Percentiles rank a stretch among this genome's conserved stretches.
These are phyloP conservation scores for Drosophila ustulata DNA, from an alignment of 2,888 invertebrate species.

Conservation along the genomic window DNA sequence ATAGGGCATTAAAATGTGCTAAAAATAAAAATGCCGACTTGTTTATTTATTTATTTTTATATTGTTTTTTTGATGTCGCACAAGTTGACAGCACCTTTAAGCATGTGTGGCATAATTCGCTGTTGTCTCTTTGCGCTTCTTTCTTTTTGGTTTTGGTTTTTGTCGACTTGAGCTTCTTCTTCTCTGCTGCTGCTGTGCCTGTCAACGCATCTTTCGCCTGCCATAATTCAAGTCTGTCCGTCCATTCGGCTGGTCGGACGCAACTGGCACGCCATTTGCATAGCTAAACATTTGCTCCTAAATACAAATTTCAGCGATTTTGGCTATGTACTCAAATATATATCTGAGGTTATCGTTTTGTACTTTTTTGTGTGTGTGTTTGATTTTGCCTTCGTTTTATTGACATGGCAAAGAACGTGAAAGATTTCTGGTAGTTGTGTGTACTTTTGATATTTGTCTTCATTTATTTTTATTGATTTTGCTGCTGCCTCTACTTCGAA, in stretches of 20 bases:
- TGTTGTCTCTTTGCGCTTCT: conserved; percentile 47
- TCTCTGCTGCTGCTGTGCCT: conserved; percentile 41
- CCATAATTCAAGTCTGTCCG: conserved; percentile 73
- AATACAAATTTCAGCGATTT: conserved; percentile 66
- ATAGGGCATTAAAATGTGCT: conserved; percentile 20
- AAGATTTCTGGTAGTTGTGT: conserved; percentile 52
- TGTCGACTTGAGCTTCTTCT: conserved; percentile 22
- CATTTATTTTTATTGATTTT: conserved; percentile 76
- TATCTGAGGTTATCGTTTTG: conserved; percentile 2
- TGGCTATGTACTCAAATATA: conserved; percentile 29
- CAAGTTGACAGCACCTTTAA: conserved; percentile 73
- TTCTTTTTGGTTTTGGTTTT: conserved; percentile 21
- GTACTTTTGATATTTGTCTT: conserved; percentile 69
- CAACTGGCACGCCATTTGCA: conserved; percentile 76
- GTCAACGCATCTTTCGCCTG: conserved; percentile 76
- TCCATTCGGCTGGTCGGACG: conserved; percentile 30
- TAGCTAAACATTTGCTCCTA: conserved; percentile 77
- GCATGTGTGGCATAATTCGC: conserved; percentile 46
- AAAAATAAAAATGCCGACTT: conserved; percentile 37
- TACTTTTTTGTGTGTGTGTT: conserved; percentile 14
- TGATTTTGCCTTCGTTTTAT: conserved; percentile 57
- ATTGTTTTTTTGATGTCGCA: conserved; percentile 51
- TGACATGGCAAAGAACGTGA: conserved; percentile 66
- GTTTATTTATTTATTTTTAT: conserved; percentile 15
- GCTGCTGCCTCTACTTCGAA: conserved; percentile 23